Conservation (phyloP, 2,113 vertebrate genomes). For the Prunella fulvescens region DNA sequence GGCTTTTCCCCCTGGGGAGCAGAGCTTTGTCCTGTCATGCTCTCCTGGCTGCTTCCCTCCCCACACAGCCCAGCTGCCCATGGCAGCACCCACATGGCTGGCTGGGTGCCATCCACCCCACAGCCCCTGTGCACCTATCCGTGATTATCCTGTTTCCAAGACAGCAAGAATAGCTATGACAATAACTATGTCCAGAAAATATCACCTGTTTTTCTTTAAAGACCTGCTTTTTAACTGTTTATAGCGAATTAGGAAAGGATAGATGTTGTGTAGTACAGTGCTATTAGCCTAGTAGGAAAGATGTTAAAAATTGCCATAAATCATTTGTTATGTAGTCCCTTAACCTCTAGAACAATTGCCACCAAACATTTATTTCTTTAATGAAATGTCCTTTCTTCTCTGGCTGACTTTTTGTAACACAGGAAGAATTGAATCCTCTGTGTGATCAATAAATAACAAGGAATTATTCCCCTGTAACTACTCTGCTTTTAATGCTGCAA, state of each 20-base stretch:
- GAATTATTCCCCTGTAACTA: background rate
- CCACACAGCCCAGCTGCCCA: background rate
- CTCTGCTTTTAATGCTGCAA: background rate
- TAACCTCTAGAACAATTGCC: background rate
- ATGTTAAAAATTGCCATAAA: background rate
- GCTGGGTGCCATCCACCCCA: background rate
- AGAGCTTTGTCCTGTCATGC: background rate
- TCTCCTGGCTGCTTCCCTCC: background rate
- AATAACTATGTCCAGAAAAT: background rate
- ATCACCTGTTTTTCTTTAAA: background rate
- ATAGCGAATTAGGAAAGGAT: background rate
- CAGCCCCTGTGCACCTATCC: background rate
- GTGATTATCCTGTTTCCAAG: background rate
- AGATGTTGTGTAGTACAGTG: background rate
- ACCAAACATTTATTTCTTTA: background rate
- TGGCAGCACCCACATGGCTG: rapidly evolving
- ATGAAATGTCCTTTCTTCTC: conserved; percentile 1
- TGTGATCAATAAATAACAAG: background rate
- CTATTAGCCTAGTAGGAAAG: background rate
- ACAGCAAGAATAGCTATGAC: background rate
- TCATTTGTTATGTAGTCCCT: background rate
- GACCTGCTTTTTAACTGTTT: background rate
- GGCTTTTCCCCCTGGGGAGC: background rate
- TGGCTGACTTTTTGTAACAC: background rate
- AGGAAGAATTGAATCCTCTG: background rate